phyloP scores from a whole-genome alignment of 2,888 invertebrate genomes.

The Tetragonula carbonaria region DNA sequence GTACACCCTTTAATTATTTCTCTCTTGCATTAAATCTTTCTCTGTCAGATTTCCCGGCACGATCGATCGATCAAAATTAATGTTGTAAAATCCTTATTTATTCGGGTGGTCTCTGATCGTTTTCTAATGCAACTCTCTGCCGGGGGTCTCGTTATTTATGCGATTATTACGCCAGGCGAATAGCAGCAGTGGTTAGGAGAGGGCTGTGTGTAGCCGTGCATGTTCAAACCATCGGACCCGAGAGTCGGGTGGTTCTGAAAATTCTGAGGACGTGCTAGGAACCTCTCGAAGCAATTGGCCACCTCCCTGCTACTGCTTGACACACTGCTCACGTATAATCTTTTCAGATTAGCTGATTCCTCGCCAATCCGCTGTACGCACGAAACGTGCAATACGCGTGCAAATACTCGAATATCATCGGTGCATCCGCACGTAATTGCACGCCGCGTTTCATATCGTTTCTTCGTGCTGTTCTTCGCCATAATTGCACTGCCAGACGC shows the following conservation, averaged over 20 bases:
- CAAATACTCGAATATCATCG: constrained; percentile 17
- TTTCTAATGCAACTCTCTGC: constrained; percentile 8
- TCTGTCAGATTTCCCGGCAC: no score
- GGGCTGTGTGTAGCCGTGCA: constrained; percentile 1
- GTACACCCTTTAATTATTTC: no score
- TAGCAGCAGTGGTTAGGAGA: background rate
- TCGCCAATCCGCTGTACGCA: constrained; percentile 19
- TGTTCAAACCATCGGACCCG: constrained; percentile 15
- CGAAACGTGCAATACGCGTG: constrained; percentile 17
- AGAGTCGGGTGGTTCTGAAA: constrained; percentile 23
- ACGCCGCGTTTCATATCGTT: constrained; percentile 25
- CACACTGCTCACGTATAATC: constrained; percentile 61
- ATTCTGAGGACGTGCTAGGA: constrained; percentile 25
- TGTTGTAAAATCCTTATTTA: constrained; percentile 54
- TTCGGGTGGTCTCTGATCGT: constrained; percentile 35
- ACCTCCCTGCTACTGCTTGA: constrained; percentile 20
- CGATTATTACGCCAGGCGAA: constrained; percentile 36
- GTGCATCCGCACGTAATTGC: constrained; percentile 30
- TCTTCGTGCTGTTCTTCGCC: background rate
- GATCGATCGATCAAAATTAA: constrained; percentile 4
- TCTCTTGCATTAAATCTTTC: no score
- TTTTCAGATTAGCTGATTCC: constrained; percentile 51
- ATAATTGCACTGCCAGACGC: constrained; percentile 8
- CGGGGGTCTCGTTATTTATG: constrained; percentile 45
- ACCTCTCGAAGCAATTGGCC: constrained; percentile 6